Conservation (phyloP, 2,113 vertebrate species). For the Rhynchomys soricoides region DNA sequence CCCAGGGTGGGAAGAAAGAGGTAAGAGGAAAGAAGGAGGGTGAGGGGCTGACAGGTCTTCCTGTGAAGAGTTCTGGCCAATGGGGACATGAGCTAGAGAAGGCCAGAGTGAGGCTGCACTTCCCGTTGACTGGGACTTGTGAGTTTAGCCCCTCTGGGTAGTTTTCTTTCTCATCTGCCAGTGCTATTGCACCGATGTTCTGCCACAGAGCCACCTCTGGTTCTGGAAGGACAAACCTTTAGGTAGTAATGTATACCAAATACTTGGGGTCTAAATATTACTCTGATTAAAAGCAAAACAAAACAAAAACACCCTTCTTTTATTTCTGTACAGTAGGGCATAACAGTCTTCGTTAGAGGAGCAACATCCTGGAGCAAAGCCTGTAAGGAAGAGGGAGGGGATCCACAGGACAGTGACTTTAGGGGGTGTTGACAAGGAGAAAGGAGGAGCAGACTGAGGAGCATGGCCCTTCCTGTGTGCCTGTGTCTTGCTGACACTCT, state of each 20-base stretch:
- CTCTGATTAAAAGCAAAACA: background rate
- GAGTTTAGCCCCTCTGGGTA: background rate
- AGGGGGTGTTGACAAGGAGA: background rate
- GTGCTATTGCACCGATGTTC: too few species aligned
- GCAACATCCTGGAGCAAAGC: too few species aligned
- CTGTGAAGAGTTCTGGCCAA: background rate
- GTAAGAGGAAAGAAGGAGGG: background rate
- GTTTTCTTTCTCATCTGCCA: background rate
- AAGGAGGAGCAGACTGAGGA: background rate
- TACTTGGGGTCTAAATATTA: background rate
- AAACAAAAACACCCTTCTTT: background rate
- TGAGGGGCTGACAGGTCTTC: background rate
- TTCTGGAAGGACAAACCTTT: background rate
- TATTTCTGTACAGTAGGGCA: background rate
- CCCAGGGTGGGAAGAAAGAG: background rate
- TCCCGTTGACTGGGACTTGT: background rate
- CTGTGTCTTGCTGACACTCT: background rate
- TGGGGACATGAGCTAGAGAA: background rate
- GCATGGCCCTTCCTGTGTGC: rapidly evolving
- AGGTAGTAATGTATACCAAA: background rate
- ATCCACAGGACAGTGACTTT: background rate
- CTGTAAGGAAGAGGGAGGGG: background rate
- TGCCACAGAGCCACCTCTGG: background rate
- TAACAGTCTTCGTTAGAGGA: background rate
- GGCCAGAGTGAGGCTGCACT: background rate